phyloP scores from a whole-genome alignment of 2,113 vertebrate genomes.

The Cisticola juncidis region DNA sequence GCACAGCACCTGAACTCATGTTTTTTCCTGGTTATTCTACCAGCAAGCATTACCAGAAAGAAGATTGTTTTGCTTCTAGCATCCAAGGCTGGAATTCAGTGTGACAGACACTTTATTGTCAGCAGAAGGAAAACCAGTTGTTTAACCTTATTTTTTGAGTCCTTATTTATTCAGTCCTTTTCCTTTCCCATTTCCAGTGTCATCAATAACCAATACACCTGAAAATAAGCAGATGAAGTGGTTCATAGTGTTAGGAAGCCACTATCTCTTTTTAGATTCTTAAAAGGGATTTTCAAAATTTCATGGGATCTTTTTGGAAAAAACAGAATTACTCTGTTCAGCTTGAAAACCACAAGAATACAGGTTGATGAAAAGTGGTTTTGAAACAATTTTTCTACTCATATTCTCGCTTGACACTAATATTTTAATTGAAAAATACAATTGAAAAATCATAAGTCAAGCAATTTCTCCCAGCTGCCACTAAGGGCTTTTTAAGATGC shows the following conservation, averaged over 20 bases:
- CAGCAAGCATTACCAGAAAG: not conserved
- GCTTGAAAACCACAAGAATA: not conserved
- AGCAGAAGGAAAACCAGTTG: not conserved
- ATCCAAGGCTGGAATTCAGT: not conserved
- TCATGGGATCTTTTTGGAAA: not conserved
- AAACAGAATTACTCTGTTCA: not conserved
- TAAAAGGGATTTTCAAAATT: not conserved
- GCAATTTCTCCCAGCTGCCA: not conserved
- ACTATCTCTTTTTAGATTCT: not conserved
- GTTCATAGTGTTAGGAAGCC: not conserved
- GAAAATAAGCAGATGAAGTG: not conserved
- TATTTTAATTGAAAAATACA: not conserved
- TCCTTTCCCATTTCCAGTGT: not conserved
- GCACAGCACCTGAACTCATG: not conserved
- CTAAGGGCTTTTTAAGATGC: not conserved
- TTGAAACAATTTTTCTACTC: not conserved
- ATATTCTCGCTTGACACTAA: not conserved
- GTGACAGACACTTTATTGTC: not conserved
- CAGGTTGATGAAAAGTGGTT: not conserved
- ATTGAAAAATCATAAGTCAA: not conserved
- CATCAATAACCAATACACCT: not conserved
- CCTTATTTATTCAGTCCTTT: not conserved
- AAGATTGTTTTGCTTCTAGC: not conserved
- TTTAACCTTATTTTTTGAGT: not conserved
- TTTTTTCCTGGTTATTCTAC: slow-evolving; percentile 31